Percentiles rank a stretch among this genome's conserved stretches.
Evolutionary conservation across 2,113 vertebrate species (phyloP).

Genomic region (Corydoras maculifer): DNA sequence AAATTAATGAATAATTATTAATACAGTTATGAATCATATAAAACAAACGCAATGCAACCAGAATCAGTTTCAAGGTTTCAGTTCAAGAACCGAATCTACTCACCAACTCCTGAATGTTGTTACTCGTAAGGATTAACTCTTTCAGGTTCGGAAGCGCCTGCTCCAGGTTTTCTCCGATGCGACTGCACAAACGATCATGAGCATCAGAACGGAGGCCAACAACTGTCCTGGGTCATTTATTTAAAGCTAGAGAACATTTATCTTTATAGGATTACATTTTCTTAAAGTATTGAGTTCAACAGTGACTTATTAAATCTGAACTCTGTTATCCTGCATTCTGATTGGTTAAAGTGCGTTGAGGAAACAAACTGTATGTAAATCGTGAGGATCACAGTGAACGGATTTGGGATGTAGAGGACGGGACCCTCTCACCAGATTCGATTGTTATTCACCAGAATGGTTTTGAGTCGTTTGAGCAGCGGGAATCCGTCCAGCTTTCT

Average conservation of each 20-base stretch:
- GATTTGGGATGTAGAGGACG: no score
- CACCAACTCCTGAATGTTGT: conserved; percentile 94
- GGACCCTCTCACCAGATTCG: conserved; percentile 77
- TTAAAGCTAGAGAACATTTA: no score
- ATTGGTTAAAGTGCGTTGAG: no score
- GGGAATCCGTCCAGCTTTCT: conserved; percentile 93
- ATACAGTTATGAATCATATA: not conserved
- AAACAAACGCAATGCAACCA: not conserved
- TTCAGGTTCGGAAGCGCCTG: conserved; percentile 77
- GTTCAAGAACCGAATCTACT: conserved; percentile 39
- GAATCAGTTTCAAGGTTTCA: not conserved
- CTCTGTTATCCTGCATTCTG: no score
- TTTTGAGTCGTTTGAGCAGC: conserved; percentile 82
- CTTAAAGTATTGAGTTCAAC: no score
- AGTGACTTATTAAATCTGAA: no score
- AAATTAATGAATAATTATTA: not conserved
- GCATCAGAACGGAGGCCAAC: not conserved
- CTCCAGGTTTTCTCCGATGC: conserved; percentile 88
- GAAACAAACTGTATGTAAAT: no score
- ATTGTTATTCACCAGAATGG: conserved; percentile 89
- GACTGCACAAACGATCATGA: conserved; percentile 59
- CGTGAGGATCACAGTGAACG: no score
- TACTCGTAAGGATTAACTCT: conserved; percentile 91
- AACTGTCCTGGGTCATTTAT: not conserved
- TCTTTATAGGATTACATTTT: no score